Evolutionary conservation across 2,113 vertebrate genomes (phyloP).

Genomic region (Neogale vison): DNA sequence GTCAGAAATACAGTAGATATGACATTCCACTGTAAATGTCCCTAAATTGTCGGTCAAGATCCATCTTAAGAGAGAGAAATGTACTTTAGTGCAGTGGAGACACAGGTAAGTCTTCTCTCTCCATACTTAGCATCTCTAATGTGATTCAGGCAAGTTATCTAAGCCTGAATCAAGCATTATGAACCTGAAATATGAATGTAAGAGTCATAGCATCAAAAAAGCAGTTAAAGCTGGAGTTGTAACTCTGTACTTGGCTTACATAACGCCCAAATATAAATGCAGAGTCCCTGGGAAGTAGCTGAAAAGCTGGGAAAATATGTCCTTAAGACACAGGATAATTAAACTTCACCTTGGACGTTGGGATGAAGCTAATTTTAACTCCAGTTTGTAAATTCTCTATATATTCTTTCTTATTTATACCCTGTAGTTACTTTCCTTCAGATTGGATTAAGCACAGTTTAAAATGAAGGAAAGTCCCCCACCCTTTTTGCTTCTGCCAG

Average conservation of each 20-base stretch:
- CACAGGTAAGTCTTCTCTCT: neutral
- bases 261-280: neutral
- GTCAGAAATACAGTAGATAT: neutral
- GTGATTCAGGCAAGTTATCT: neutral
- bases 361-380: neutral
- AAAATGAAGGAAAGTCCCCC: constrained; percentile 10
- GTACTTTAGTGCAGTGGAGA: rapidly evolving
- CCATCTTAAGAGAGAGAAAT: neutral
- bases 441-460: constrained; percentile 6
- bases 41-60: neutral
- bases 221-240: neutral
- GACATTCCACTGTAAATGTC: neutral
- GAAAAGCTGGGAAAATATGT: neutral
- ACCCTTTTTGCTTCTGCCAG: constrained; percentile 28
- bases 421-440: neutral
- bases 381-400: neutral
- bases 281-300: neutral
- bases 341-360: neutral
- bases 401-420: neutral
- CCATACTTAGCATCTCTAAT: neutral
- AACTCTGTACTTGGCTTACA: neutral
- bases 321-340: neutral
- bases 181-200: neutral
- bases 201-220: neutral
- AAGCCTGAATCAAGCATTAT: neutral